A percentile compares a stretch with the other conserved stretches of the same genome.
These are phyloP conservation scores for Echinops telfairi DNA, from an alignment of 2,113 vertebrate species.

Conservation along the genomic window DNA sequence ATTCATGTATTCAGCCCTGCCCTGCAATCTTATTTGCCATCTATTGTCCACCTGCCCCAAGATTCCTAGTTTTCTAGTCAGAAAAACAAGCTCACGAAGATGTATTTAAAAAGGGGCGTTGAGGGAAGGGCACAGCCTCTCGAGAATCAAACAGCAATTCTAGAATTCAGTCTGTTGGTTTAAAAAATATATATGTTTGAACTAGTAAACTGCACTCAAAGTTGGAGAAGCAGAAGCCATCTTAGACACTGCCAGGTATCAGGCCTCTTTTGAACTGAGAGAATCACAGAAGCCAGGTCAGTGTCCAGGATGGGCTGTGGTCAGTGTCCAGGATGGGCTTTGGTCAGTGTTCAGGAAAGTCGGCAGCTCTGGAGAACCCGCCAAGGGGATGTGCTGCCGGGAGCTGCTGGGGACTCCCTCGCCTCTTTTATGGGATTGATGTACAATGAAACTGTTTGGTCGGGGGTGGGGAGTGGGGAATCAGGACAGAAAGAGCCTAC, in stretches of 20 bases:
- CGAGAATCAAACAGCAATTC: background rate
- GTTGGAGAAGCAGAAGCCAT: background rate
- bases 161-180: background rate
- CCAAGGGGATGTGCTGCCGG: background rate
- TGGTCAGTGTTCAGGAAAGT: conserved; percentile 36
- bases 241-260: background rate
- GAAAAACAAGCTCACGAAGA: conserved; percentile 35
- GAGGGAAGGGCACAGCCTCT: background rate
- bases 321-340: background rate
- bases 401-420: background rate
- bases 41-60: background rate
- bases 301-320: background rate
- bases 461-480: no score
- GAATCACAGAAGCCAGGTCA: background rate
- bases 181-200: background rate
- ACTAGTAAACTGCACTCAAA: background rate
- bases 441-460: background rate
- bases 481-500: background rate
- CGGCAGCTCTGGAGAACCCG: background rate
- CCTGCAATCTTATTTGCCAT: background rate
- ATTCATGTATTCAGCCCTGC: background rate
- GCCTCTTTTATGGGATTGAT: background rate
- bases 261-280: background rate
- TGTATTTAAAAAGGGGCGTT: background rate
- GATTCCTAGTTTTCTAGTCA: background rate